A percentile compares a stretch with the other conserved stretches of the same genome.
These are phyloP conservation scores for Calliopsis andreniformis DNA, from an alignment of 1,140 invertebrate species.

Conservation along the genomic window DNA sequence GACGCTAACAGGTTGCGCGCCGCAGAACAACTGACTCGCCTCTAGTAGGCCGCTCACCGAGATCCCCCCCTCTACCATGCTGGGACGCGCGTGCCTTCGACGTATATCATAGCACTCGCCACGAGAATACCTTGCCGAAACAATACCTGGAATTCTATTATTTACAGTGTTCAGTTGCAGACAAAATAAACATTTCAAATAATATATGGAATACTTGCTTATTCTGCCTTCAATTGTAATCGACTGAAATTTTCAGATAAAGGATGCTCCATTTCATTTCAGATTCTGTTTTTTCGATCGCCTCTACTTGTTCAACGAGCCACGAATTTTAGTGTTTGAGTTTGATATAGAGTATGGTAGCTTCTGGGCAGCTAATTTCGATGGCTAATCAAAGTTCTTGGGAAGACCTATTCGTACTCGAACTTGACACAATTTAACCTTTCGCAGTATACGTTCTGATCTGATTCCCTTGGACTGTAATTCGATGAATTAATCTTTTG, in stretches of 20 bases:
- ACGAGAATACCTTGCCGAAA: slow-evolving; percentile 25
- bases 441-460: slow-evolving; percentile 4
- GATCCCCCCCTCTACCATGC: slow-evolving; percentile 8
- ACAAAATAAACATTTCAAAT: too few relatives aligned
- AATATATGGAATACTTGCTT: too few relatives aligned
- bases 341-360: not conserved
- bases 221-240: too few relatives aligned
- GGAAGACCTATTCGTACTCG: not conserved
- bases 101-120: not conserved
- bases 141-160: not conserved
- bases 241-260: too few relatives aligned
- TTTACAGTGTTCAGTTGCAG: not conserved
- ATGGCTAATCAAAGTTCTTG: too few relatives aligned
- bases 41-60: slow-evolving; percentile 24
- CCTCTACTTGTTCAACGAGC: too few relatives aligned
- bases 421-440: slow-evolving; percentile 18
- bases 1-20: slow-evolving; percentile 67
- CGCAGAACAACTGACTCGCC: slow-evolving; percentile 71
- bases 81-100: slow-evolving; percentile 1
- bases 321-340: too few relatives aligned
- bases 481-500: slow-evolving; percentile 16
- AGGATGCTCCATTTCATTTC: too few relatives aligned
- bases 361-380: too few relatives aligned
- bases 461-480: slow-evolving; percentile 18
- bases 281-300: too few relatives aligned